phyloP scores from a whole-genome alignment of 2,888 invertebrate genomes.

The Leucophora obtusa region DNA sequence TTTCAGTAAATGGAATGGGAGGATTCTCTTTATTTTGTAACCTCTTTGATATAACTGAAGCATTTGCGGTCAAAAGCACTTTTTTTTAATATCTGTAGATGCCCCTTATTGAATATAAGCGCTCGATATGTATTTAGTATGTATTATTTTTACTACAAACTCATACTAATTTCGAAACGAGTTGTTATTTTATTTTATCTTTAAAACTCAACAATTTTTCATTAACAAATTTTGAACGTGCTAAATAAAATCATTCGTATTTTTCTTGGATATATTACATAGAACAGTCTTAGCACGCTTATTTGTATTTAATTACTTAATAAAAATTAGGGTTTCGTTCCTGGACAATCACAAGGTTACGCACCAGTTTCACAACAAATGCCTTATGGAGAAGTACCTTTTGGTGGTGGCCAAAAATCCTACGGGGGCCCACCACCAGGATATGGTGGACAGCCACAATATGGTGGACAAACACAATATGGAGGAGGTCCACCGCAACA shows the following conservation, averaged over 20 bases:
- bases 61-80: too few relatives aligned
- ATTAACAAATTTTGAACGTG: background rate
- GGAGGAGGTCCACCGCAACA: slow-evolving; percentile 54
- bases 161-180: background rate
- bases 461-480: slow-evolving; percentile 55
- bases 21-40: too few relatives aligned
- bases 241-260: background rate
- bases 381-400: slow-evolving; percentile 69
- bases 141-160: too few relatives aligned
- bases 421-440: slow-evolving; percentile 62
- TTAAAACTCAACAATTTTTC: background rate
- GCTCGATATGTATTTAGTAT: background rate
- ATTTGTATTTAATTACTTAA: background rate
- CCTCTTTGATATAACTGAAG: too few relatives aligned
- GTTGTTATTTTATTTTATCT: background rate
- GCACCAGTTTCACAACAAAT: slow-evolving; percentile 77
- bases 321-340: slow-evolving; percentile 71
- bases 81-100: too few relatives aligned
- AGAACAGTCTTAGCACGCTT: background rate
- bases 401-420: slow-evolving; percentile 50
- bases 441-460: slow-evolving; percentile 50
- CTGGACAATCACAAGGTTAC: slow-evolving; percentile 71
- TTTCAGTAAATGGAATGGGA: too few relatives aligned
- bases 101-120: too few relatives aligned
- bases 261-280: background rate